A percentile compares a stretch with the other conserved stretches of the same genome.
Evolutionary conservation across 1,140 invertebrate species (phyloP).

Genomic region (Drosophila yakuba): DNA sequence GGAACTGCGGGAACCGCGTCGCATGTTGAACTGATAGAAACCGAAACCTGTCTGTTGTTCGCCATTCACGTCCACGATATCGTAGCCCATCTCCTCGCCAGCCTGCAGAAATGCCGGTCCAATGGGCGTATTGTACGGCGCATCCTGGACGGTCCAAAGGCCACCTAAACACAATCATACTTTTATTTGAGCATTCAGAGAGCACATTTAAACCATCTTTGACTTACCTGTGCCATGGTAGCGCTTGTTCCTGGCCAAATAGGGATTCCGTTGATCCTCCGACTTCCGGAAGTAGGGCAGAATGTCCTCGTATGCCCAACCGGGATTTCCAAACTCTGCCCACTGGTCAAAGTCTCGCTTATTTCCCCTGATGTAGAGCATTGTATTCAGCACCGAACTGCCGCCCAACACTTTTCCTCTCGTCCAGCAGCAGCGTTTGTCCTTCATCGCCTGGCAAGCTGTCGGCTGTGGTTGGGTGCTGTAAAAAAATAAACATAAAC

Average conservation of each 20-base stretch:
- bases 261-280: slow-evolving; percentile 93
- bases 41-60: slow-evolving; percentile 92
- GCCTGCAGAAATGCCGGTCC: slow-evolving; percentile 94
- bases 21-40: slow-evolving; percentile 93
- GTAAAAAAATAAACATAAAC: neutral
- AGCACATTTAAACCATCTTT: neutral
- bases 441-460: slow-evolving; percentile 93
- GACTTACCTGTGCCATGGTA: slow-evolving; percentile 88
- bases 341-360: slow-evolving; percentile 95
- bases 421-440: slow-evolving; percentile 93
- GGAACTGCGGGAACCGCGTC: slow-evolving; percentile 91
- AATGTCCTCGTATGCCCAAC: slow-evolving; percentile 95
- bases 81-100: slow-evolving; percentile 95
- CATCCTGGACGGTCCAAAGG: slow-evolving; percentile 92
- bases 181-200: too few species aligned
- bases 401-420: slow-evolving; percentile 94
- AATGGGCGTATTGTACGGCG: slow-evolving; percentile 92
- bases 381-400: slow-evolving; percentile 93
- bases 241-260: slow-evolving; percentile 89
- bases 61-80: slow-evolving; percentile 91
- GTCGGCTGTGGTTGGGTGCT: slow-evolving; percentile 93
- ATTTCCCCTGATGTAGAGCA: slow-evolving; percentile 97
- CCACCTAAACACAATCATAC: slow-evolving; percentile 87
- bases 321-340: slow-evolving; percentile 93
- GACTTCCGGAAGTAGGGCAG: slow-evolving; percentile 95